Evolutionary conservation across 1,140 invertebrate species (phyloP), one percentile per base, ranked within the genome.

Genomic region (Rhagoletis pomonella): DNA sequence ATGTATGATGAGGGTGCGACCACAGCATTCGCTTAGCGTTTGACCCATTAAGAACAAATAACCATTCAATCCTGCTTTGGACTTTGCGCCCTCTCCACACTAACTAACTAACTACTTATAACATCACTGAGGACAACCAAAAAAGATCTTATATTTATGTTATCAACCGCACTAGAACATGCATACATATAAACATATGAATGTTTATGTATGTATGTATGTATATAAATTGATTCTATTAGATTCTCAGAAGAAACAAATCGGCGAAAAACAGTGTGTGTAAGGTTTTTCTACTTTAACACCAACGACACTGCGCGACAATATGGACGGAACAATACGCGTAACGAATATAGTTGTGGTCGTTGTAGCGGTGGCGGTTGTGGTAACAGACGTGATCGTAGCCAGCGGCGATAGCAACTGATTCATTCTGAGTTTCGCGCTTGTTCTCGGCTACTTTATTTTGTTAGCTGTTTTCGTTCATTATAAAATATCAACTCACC

Each of bases 1-100:
- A 47, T 90, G 87, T 14, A 90, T 90, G 85, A 90, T 89, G 19
- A 90, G 50, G 1, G 89, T 90, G 9, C 89, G 88, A 39, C 89
- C 89, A 85, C 69, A 88, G 65, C 89, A 90, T n/a, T 39, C 81
- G 85, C 89, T 88, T 44, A 89, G 60, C 50, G 77, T 86, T 88
- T 89, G 88, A 86, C 89, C 89, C 89, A 89, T 81, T 81, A 42
- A n/a, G 55, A 55, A 55, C 44, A 55, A 7, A 58, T 29, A 14
- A 55, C 73, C 47, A 55, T 29, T 29, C 47, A 4, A 81, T 50
- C 10, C 7, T 14, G 7, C 2, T 19, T 10, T 81, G 17, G 4
- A 81, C 29, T 29, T 29, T 29, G 29, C 55, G 3, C 73, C 73
- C 69, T 77, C 5, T 14, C 14, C 7, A 47, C 69, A 73, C 29